These are phyloP conservation scores for Orgyia antiqua DNA, from an alignment of 2,888 invertebrate genomes.

Conservation along the genomic window DNA sequence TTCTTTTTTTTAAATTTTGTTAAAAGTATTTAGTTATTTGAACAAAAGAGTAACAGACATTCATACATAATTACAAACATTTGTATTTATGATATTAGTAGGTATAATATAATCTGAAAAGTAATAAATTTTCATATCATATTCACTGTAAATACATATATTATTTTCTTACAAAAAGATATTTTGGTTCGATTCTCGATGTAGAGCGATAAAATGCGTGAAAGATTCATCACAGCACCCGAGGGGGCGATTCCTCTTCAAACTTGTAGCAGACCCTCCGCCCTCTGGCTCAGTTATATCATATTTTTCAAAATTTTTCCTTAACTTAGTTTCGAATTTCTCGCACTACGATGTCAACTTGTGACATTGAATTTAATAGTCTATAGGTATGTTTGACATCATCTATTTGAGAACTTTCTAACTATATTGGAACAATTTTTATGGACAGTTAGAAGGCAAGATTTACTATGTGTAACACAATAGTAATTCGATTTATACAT, in stretches of 20 bases:
- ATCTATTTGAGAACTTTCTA: conserved; percentile 30
- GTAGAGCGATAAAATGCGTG: conserved; percentile 70
- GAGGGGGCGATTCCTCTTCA: conserved; percentile 64
- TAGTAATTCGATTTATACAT: no score
- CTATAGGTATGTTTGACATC: conserved; percentile 34
- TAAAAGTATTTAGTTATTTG: no score
- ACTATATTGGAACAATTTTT: no score
- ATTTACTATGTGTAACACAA: no score
- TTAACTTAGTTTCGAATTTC: conserved; percentile 48
- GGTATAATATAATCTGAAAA: no score
- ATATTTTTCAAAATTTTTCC: conserved; percentile 68
- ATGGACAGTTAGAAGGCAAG: no score
- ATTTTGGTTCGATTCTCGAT: conserved; percentile 61
- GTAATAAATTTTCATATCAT: no score
- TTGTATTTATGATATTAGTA: no score
- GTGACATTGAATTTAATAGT: conserved; percentile 51
- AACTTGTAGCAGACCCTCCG: conserved; percentile 59
- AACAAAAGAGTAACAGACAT: no score
- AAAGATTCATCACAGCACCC: conserved; percentile 72
- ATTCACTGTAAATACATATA: conserved; percentile 23
- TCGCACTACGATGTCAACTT: conserved; percentile 41
- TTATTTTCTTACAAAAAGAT: conserved; percentile 35
- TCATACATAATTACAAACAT: no score
- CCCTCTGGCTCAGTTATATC: conserved; percentile 58
- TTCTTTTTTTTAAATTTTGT: no score